phyloP scores from a whole-genome alignment of 2,113 vertebrate species.

The Salvelinus alpinus region DNA sequence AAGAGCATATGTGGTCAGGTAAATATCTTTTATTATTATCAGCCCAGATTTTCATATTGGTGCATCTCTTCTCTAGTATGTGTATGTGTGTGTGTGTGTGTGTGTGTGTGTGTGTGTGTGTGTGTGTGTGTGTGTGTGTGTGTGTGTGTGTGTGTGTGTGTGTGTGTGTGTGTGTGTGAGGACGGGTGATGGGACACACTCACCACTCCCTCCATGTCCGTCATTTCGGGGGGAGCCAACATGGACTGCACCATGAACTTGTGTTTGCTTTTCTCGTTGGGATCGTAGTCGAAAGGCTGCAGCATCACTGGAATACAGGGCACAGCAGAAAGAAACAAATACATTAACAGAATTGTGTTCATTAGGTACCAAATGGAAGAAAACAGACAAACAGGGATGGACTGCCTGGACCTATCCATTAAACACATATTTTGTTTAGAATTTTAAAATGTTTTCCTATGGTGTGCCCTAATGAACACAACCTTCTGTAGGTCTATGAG shows the following conservation, averaged over 20 bases:
- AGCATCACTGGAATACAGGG: constrained; percentile 92
- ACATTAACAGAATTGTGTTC: neutral
- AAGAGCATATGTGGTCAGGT: neutral
- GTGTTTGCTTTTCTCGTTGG: constrained; percentile 99
- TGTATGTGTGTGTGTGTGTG: neutral
- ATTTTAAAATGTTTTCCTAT: too few relatives aligned
- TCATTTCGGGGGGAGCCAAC: constrained; percentile 93
- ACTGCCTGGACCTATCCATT: neutral
- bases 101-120: constrained; percentile 8
- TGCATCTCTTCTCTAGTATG: neutral
- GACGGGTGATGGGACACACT: constrained; percentile 66
- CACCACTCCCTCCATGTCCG: constrained; percentile 98
- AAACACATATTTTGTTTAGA: too few relatives aligned
- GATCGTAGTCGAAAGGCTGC: constrained; percentile 98
- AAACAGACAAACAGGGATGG: neutral
- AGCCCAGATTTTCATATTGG: too few relatives aligned
- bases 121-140: constrained; percentile 10
- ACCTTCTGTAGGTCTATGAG: too few relatives aligned
- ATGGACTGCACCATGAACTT: constrained; percentile 99
- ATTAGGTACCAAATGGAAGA: neutral
- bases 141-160: constrained; percentile 7
- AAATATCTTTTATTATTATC: too few relatives aligned
- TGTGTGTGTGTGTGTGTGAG: constrained; percentile 7
- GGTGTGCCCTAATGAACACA: too few relatives aligned
- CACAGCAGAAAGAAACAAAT: neutral